Evolutionary conservation across 1,140 invertebrate species (phyloP).

Genomic region (Drosophila bifasciata): DNA sequence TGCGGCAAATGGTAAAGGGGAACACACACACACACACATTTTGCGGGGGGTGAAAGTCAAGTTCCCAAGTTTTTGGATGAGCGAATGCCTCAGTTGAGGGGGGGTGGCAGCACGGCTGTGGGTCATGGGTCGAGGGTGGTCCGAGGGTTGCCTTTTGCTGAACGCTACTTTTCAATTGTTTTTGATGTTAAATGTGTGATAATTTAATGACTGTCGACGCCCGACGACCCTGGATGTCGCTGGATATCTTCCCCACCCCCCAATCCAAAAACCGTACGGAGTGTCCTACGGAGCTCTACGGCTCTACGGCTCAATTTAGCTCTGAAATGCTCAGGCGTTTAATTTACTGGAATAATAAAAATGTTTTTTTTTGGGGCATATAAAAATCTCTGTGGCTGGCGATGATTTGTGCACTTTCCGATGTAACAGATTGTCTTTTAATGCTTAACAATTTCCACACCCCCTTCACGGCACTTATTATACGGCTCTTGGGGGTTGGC

Average conservation of each 20-base stretch:
- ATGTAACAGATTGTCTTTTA: constrained; percentile 83
- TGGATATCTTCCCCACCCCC: constrained; percentile 1
- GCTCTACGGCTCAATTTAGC: constrained; percentile 48
- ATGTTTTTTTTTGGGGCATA: constrained; percentile 79
- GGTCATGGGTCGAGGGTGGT: constrained; percentile 22
- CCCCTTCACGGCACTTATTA: no score
- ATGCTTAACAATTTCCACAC: constrained; percentile 46
- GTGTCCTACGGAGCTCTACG: constrained; percentile 5
- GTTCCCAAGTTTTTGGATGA: constrained; percentile 17
- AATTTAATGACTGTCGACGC: constrained; percentile 83
- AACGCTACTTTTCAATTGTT: constrained; percentile 76
- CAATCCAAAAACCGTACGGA: background rate
- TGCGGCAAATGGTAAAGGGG: constrained; percentile 65
- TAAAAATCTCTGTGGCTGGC: constrained; percentile 67
- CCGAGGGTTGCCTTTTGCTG: constrained; percentile 35
- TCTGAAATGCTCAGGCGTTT: constrained; percentile 54
- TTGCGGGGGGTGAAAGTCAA: constrained; percentile 69
- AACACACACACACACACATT: constrained; percentile 37
- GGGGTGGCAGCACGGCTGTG: constrained; percentile 12
- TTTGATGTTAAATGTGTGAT: constrained; percentile 84
- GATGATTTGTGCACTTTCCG: constrained; percentile 79
- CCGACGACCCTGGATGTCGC: constrained; percentile 40
- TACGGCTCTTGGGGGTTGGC: no score
- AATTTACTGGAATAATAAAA: constrained; percentile 83
- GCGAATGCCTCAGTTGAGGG: background rate